Evolutionary conservation across 2,888 invertebrate genomes (phyloP), one percentile per base, ranked within the genome.

Genomic region (Troglohyphantes excavatus): DNA sequence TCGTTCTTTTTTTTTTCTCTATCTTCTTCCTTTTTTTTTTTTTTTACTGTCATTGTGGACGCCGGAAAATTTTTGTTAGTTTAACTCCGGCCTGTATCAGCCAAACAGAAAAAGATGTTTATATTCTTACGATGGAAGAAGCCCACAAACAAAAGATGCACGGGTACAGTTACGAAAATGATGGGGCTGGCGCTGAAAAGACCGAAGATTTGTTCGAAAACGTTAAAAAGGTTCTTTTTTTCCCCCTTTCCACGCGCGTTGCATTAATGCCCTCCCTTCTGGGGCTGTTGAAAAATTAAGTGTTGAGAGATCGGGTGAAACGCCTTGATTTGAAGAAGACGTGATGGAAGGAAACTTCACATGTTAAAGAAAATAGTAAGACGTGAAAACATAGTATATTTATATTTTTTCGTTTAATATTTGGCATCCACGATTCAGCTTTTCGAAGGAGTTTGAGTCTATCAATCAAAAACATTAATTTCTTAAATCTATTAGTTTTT

Each of bases 241-340:
- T 67, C 21, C 63, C 33, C 43, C 65, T 27, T 39, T 59, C 43
- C 46, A 46, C 43, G 67, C 68, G 27, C 67, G 29, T 46, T 46
- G 76, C 70, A 61, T 67, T 73, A 73, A 83, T 68, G 72, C 53
- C 13, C 27, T 61, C 53, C 11, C 72, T 46, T 73, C 70, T 63
- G 26, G 27, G 72, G 21, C 86, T 88, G 88, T 88, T 88, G 88
- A 88, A 88, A 88, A 88, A 88, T 88, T 88, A 82, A 76, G 76
- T 61, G 88, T 13, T 19, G 88, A 88, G 39, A 68, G 88, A 88
- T 68, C 9, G 43, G 61, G 82, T 43, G 88, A 82, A 88, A 75
- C 75, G 75, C 19, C 59, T 75, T 82, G 82, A 82, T 82, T 76
- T 39, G 46, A 88, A 59, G 75, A 65, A 63, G 72, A 23, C 59